Conservation (phyloP, 2,113 vertebrate species). For the Motacilla alba region DNA sequence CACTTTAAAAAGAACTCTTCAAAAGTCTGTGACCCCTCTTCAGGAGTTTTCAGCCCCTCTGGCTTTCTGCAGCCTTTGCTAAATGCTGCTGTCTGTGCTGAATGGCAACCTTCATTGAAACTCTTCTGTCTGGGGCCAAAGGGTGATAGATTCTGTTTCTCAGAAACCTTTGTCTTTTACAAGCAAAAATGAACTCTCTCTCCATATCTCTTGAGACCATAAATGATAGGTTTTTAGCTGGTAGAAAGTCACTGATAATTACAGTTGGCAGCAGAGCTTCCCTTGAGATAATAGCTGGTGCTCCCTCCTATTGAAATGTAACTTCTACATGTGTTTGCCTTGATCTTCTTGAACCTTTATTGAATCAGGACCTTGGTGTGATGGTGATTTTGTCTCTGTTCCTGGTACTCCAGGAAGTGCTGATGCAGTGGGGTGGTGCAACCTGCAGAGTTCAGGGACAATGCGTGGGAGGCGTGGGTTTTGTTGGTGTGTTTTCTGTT, state of each 20-base stretch:
- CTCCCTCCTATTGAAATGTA: not conserved
- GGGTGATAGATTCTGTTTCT: not conserved
- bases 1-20: not conserved
- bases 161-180: not conserved
- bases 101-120: not conserved
- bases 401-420: not conserved
- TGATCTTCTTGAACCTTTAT: not conserved
- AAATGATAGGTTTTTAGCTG: not conserved
- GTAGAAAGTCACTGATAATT: not conserved
- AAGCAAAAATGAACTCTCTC: not conserved
- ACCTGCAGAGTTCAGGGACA: not conserved
- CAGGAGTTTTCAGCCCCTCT: not conserved
- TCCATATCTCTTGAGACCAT: not conserved
- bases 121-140: fast-evolving
- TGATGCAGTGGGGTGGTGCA: not conserved
- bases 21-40: not conserved
- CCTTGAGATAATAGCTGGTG: not conserved
- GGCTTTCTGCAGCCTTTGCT: not conserved
- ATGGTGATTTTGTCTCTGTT: not conserved
- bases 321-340: not conserved
- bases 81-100: not conserved
- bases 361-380: not conserved
- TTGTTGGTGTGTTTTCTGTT: not conserved
- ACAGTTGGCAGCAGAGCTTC: not conserved
- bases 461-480: fast-evolving